Evolutionary conservation across 2,888 invertebrate species (phyloP).

Genomic region (Lepidocyrtinus sp.): DNA sequence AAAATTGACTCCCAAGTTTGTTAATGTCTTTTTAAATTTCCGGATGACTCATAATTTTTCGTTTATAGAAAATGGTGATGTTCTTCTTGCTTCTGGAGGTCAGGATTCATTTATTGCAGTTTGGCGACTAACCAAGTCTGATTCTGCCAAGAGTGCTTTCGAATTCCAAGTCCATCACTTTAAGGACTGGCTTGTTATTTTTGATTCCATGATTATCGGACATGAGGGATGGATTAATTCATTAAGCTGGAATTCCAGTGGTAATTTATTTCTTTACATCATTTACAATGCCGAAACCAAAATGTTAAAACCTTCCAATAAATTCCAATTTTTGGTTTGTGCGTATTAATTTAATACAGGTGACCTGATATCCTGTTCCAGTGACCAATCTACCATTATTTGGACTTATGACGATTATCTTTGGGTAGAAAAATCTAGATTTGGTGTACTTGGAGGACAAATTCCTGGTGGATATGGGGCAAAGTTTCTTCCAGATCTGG

Average conservation of each 20-base stretch:
- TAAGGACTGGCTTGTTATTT: conserved; percentile 61
- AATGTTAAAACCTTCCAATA: too few species aligned
- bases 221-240: conserved; percentile 70
- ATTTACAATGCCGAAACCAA: background rate
- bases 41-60: background rate
- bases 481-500: conserved; percentile 81
- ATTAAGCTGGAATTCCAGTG: conserved; percentile 60
- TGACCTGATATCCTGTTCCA: conserved; percentile 85
- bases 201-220: conserved; percentile 69
- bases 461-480: conserved; percentile 95
- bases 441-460: conserved; percentile 95
- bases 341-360: conserved; percentile 47
- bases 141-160: conserved; percentile 57
- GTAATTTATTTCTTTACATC: too few species aligned
- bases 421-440: conserved; percentile 87
- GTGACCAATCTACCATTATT: conserved; percentile 93
- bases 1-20: too few species aligned
- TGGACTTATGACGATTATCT: conserved; percentile 84
- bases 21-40: background rate
- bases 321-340: too few species aligned
- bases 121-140: conserved; percentile 64
- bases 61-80: conserved; percentile 59
- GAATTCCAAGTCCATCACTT: conserved; percentile 68
- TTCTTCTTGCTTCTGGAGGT: conserved; percentile 66
- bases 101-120: conserved; percentile 68